Conservation (phyloP, 2,113 vertebrate species). For the Plecotus auritus region DNA sequence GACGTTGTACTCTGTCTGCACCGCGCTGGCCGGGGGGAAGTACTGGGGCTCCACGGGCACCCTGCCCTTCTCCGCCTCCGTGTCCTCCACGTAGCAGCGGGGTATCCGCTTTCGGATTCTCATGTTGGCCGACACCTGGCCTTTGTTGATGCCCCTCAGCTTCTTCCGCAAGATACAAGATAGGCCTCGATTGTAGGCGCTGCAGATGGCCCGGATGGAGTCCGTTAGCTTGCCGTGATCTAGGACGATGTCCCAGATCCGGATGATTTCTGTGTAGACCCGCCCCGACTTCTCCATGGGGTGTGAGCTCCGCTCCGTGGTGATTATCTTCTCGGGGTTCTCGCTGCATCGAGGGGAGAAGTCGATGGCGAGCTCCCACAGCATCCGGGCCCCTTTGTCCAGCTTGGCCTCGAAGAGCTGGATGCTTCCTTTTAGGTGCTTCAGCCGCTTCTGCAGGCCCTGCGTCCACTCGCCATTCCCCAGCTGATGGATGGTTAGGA, state of each 20-base stretch:
- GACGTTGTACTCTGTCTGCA: conserved; percentile 84
- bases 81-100: conserved; percentile 82
- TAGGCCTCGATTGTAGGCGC: conserved; percentile 82
- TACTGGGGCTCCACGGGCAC: conserved; percentile 74
- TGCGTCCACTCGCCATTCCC: conserved; percentile 86
- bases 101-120: conserved; percentile 79
- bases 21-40: conserved; percentile 83
- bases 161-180: conserved; percentile 84
- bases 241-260: conserved; percentile 86
- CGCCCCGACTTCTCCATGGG: conserved; percentile 70
- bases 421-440: conserved; percentile 81
- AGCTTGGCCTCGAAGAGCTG: conserved; percentile 85
- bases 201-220: conserved; percentile 78
- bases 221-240: conserved; percentile 82
- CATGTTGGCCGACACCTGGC: conserved; percentile 53
- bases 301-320: conserved; percentile 58
- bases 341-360: conserved; percentile 88
- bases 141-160: conserved; percentile 80
- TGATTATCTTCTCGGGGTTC: conserved; percentile 81
- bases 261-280: conserved; percentile 87
- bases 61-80: conserved; percentile 61
- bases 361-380: conserved; percentile 86
- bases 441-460: conserved; percentile 81
- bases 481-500: conserved; percentile 80
- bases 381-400: conserved; percentile 84